These are phyloP conservation scores for Lordiphosa andalusiaca DNA, from an alignment of 2,888 invertebrate genomes.

Conservation along the genomic window DNA sequence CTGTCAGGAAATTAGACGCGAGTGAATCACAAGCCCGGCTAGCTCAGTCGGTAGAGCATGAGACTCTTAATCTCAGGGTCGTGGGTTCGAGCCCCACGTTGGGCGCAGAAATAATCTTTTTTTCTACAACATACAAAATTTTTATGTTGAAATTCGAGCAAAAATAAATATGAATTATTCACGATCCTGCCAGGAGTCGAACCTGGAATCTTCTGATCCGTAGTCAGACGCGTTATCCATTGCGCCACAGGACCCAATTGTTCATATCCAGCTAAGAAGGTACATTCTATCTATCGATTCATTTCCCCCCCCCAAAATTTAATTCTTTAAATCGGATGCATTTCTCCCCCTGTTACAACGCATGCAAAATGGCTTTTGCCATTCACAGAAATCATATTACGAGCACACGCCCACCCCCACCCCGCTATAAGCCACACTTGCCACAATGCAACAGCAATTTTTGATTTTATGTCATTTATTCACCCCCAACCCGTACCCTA, in stretches of 20 bases:
- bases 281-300: background rate
- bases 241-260: conserved; percentile 80
- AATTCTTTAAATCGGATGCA: conserved; percentile 1
- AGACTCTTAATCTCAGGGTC: conserved; percentile 74
- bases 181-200: conserved; percentile 81
- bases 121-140: background rate
- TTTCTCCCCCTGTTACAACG: conserved; percentile 1
- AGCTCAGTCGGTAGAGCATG: conserved; percentile 75
- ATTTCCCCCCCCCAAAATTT: background rate
- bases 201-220: conserved; percentile 81
- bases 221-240: conserved; percentile 81
- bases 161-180: background rate
- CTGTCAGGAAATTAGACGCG: background rate
- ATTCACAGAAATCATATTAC: conserved; percentile 35
- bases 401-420: conserved; percentile 10
- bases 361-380: conserved; percentile 24
- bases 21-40: conserved; percentile 42
- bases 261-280: background rate
- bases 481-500: background rate
- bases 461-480: conserved; percentile 34
- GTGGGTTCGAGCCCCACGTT: conserved; percentile 76
- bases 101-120: conserved; percentile 37
- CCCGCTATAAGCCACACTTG: conserved; percentile 16
- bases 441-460: conserved; percentile 27
- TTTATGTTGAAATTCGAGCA: background rate